Evolutionary conservation across 2,113 vertebrate species (phyloP).

Genomic region (Anolis sagrei): DNA sequence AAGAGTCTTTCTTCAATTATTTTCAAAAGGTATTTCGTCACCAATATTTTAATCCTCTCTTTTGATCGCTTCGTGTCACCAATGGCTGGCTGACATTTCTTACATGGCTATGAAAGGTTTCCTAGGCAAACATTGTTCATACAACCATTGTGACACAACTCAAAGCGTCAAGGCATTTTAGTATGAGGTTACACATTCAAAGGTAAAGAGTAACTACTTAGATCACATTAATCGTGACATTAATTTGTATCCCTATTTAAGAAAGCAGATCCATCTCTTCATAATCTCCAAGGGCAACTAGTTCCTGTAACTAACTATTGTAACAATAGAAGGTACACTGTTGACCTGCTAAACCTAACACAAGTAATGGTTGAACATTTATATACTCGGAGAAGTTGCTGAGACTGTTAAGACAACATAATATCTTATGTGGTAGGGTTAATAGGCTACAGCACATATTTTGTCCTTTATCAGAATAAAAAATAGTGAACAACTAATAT

Average conservation of each 20-base stretch:
- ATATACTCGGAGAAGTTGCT: no score
- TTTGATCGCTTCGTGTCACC: conserved; percentile 6
- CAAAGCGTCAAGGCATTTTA: conserved; percentile 46
- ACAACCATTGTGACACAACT: conserved; percentile 53
- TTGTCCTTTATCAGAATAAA: no score
- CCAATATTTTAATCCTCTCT: background rate
- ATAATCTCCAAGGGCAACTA: background rate
- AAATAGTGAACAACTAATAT: no score
- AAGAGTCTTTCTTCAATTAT: background rate
- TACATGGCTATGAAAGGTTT: conserved; percentile 54
- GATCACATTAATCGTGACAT: background rate
- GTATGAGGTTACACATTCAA: background rate
- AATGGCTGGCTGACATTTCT: conserved; percentile 40
- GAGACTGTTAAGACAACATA: no score
- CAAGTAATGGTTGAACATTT: no score
- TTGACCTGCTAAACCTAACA: no score
- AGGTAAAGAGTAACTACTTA: background rate
- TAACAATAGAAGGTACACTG: no score
- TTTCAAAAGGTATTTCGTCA: background rate
- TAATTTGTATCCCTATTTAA: background rate
- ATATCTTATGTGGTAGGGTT: no score
- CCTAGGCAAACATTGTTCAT: conserved; percentile 37
- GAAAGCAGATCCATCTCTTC: background rate
- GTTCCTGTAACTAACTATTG: background rate
- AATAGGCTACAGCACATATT: no score